Base-by-base conservation (phyloP, 2,888 invertebrate genomes). In the Serripes groenlandicus region DNA sequence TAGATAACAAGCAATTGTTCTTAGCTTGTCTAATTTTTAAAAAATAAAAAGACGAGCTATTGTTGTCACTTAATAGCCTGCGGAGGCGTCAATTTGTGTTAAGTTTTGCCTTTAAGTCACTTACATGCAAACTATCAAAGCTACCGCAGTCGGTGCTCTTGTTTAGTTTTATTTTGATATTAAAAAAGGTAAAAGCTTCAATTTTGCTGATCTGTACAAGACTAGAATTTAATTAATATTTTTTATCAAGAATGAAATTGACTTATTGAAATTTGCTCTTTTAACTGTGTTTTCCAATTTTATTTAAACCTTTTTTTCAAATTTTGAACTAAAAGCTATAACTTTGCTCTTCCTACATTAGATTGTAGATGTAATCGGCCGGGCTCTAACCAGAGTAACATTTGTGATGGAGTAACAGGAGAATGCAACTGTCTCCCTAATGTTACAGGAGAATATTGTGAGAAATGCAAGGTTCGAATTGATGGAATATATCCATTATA, bases 361-460 rank as follows among this genome's bases (percentile, higher is more conserved):
- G 96, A 97, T 4, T 99, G 99, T 91, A 96, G 96, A 78, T 99
- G 99, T 95, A 96, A 97, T 93, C 95, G 95, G 0, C 93, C 96
- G 15, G 99, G 99, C 72, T 96, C 98, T 0, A 95, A 96, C 89
- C 96, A 96, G 75, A 94, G 95, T n/a, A 93, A 96, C 58, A 82
- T 80, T 70, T 99, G 99, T 95, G 97, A 97, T 94, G 95, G 96
- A 0, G 95, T 95, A 62, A 96, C 96, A 60, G 95, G 95, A 15
- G 81, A 87, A 62, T 95, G 95, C 90, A 90, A 91, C 74, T 95
- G 95, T 89, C 91, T 92, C 68, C 96, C 96, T 42, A 97, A 98
- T 93, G 97, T 99, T 30, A 97, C 97, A 0, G 98, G 98, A 0
- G 96, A 98, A 1, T 96, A 96, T n/a, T 99, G 99, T 94, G 97